phyloP scores from a whole-genome alignment of 2,113 vertebrate genomes.

The Thinocorus orbignyianus region DNA sequence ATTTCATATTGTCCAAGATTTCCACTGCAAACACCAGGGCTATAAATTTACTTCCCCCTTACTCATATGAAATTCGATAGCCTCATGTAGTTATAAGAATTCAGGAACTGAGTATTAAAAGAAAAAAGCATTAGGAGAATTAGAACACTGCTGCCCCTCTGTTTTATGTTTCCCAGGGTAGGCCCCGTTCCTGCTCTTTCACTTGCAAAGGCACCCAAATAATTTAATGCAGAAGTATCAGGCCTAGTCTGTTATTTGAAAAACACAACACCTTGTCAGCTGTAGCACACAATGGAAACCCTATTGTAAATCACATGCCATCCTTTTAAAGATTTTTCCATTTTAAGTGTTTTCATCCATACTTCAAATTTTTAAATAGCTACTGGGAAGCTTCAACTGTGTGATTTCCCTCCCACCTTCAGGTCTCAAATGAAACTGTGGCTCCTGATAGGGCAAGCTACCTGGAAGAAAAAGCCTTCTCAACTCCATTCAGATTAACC shows the following conservation, averaged over 20 bases:
- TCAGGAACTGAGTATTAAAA: neutral
- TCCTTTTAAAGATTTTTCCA: neutral
- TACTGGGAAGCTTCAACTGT: neutral
- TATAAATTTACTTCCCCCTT: neutral
- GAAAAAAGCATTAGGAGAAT: neutral
- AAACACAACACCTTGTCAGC: neutral
- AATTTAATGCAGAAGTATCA: neutral
- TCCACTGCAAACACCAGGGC: neutral
- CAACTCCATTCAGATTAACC: neutral
- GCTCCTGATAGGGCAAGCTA: neutral
- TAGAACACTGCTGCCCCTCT: neutral
- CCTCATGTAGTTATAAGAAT: neutral
- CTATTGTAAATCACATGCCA: neutral
- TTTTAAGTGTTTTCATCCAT: neutral
- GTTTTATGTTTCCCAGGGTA: neutral
- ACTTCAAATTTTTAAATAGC: neutral
- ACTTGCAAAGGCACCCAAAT: neutral
- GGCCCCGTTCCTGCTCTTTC: neutral
- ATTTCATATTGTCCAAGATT: neutral
- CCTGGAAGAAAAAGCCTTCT: neutral
- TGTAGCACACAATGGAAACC: neutral
- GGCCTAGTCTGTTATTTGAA: neutral
- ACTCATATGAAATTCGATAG: neutral
- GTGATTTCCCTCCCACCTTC: accelerated
- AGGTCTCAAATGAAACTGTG: neutral